These are phyloP conservation scores for Triplophysa tibetana DNA, from an alignment of 2,113 vertebrate genomes.

Conservation along the genomic window DNA sequence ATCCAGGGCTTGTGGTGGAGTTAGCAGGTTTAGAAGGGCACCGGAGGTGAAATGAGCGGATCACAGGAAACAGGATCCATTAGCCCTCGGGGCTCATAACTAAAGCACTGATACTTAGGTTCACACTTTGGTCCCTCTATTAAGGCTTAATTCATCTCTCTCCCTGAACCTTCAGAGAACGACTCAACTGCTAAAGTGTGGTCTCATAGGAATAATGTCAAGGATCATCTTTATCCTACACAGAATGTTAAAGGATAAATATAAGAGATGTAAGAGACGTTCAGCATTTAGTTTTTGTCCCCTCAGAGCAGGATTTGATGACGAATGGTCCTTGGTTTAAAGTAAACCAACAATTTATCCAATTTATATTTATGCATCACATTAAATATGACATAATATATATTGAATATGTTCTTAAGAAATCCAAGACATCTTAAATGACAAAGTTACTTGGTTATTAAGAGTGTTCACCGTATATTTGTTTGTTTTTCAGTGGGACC, in stretches of 20 bases:
- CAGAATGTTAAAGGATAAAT: not conserved
- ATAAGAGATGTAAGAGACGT: too few species aligned
- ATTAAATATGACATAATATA: too few species aligned
- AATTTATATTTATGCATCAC: too few species aligned
- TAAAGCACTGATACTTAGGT: conserved; percentile 36
- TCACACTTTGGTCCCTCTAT: conserved; percentile 36
- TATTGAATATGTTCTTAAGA: too few species aligned
- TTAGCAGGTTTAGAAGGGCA: conserved; percentile 35
- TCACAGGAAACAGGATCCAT: conserved; percentile 46
- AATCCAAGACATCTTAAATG: too few species aligned
- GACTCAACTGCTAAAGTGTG: not conserved
- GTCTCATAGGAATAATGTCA: conserved; percentile 4
- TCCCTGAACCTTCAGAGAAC: conserved; percentile 19
- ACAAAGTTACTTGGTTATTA: too few species aligned
- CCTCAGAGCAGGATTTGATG: too few species aligned
- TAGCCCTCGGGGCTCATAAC: conserved; percentile 33
- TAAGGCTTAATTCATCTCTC: conserved; percentile 41
- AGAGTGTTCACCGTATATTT: not conserved
- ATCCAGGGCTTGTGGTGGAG: conserved; percentile 1
- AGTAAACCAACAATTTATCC: too few species aligned
- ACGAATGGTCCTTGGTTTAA: too few species aligned
- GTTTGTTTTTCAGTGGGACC: conserved; percentile 81
- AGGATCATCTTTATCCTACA: not conserved
- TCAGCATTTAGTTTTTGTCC: not conserved
- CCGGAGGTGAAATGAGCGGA: conserved; percentile 32